These are phyloP conservation scores for Ennomos quercinarius DNA, from an alignment of 2,888 invertebrate species.

Conservation along the genomic window DNA sequence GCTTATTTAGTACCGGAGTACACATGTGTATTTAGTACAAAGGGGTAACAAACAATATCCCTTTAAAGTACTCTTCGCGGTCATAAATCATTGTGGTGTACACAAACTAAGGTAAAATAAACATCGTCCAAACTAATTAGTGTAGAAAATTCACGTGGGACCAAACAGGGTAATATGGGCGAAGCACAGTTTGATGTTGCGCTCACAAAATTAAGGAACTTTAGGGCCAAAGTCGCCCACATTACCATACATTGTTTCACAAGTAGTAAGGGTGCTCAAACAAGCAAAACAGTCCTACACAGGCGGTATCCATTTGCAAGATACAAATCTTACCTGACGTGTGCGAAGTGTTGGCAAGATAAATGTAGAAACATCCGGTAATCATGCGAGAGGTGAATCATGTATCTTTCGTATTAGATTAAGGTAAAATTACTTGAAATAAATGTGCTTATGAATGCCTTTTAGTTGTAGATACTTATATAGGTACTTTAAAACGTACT, in stretches of 20 bases:
- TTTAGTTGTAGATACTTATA: no score
- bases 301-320: no score
- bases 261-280: slow-evolving; percentile 13
- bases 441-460: no score
- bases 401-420: no score
- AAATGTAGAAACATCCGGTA: background rate
- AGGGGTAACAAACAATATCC: slow-evolving; percentile 46
- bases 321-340: no score
- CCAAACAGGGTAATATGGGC: slow-evolving; percentile 78
- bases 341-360: background rate
- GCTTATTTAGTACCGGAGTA: slow-evolving; percentile 34
- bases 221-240: slow-evolving; percentile 75
- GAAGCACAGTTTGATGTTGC: slow-evolving; percentile 83
- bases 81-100: slow-evolving; percentile 76
- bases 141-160: slow-evolving; percentile 83
- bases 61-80: slow-evolving; percentile 54
- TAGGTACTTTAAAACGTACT: no score
- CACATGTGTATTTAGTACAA: slow-evolving; percentile 40
- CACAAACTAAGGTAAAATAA: slow-evolving; percentile 80
- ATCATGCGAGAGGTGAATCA: no score
- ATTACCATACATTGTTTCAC: slow-evolving; percentile 16
- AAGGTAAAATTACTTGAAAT: no score
- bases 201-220: slow-evolving; percentile 83
- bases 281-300: background rate
- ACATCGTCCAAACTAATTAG: slow-evolving; percentile 82